These are phyloP conservation scores for Hyppa rectilinea DNA, from an alignment of 2,888 invertebrate species.

Conservation along the genomic window DNA sequence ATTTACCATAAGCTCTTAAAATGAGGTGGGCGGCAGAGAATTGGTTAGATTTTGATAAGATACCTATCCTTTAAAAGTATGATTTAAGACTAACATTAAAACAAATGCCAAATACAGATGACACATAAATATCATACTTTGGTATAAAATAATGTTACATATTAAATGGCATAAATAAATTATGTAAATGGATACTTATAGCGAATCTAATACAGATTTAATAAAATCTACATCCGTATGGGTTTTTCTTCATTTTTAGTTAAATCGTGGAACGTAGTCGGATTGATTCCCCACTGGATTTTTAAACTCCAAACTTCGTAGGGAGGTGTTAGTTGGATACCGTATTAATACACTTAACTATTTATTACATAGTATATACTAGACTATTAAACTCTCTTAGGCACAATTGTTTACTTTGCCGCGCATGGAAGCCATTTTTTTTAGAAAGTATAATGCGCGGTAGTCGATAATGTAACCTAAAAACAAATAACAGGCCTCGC, in stretches of 20 bases:
- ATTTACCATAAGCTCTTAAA: slow-evolving; percentile 3
- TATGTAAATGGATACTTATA: slow-evolving; percentile 14
- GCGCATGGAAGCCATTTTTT: no score
- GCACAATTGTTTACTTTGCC: no score
- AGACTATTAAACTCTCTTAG: neutral
- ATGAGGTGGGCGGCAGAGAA: slow-evolving; percentile 45
- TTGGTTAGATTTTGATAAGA: slow-evolving; percentile 25
- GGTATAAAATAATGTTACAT: slow-evolving; percentile 14
- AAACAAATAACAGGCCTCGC: no score
- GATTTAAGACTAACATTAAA: slow-evolving; percentile 51
- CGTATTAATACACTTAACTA: neutral
- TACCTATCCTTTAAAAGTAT: slow-evolving; percentile 19
- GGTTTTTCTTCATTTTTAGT: slow-evolving; percentile 6
- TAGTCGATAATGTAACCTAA: no score
- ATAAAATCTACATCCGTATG: slow-evolving; percentile 40
- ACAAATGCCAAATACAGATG: slow-evolving; percentile 52
- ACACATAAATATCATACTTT: slow-evolving; percentile 45
- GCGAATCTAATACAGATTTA: neutral
- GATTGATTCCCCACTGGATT: neutral
- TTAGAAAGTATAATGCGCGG: no score
- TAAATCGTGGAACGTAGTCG: neutral
- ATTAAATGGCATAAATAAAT: slow-evolving; percentile 26
- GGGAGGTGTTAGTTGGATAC: neutral
- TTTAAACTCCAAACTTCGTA: neutral
- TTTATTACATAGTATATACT: neutral